Conservation (phyloP, 2,888 invertebrate genomes). For the Automeris io region DNA sequence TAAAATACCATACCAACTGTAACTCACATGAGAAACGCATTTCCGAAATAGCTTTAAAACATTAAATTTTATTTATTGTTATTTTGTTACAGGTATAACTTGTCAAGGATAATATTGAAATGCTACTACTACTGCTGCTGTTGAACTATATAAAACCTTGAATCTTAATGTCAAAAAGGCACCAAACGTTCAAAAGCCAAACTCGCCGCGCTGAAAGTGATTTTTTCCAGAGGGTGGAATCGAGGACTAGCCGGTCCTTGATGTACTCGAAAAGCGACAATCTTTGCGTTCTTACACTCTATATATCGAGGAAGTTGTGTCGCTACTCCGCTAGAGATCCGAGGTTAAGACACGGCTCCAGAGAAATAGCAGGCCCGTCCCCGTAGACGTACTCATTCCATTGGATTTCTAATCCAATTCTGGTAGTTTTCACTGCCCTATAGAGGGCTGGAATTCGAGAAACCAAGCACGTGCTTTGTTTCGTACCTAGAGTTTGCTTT, state of each 20-base stretch:
- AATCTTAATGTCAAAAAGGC: slow-evolving; percentile 65
- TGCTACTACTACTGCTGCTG: slow-evolving; percentile 45
- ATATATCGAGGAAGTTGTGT: slow-evolving; percentile 65
- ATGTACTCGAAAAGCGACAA: slow-evolving; percentile 72
- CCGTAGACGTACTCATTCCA: slow-evolving; percentile 45
- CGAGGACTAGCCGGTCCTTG: slow-evolving; percentile 76
- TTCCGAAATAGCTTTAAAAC: too few relatives aligned
- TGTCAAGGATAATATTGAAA: slow-evolving; percentile 41
- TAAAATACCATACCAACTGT: too few relatives aligned
- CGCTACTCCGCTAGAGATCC: slow-evolving; percentile 77
- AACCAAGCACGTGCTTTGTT: slow-evolving; percentile 41
- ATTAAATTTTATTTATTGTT: too few relatives aligned
- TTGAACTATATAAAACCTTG: slow-evolving; percentile 50
- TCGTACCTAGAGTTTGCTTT: slow-evolving; percentile 42
- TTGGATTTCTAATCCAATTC: slow-evolving; percentile 49
- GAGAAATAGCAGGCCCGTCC: slow-evolving; percentile 58
- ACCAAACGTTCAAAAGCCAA: slow-evolving; percentile 42
- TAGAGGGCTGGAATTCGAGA: slow-evolving; percentile 41
- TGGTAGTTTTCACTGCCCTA: slow-evolving; percentile 44
- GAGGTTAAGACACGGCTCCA: slow-evolving; percentile 76
- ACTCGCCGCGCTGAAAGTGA: slow-evolving; percentile 59
- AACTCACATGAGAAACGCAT: too few relatives aligned
- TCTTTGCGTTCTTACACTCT: slow-evolving; percentile 68
- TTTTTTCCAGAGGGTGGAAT: slow-evolving; percentile 60
- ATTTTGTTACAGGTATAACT: slow-evolving; percentile 59